A percentile compares a stretch with the other conserved stretches of the same genome.
Conservation (phyloP, 2,888 invertebrate species). For the Volucella inflata region DNA sequence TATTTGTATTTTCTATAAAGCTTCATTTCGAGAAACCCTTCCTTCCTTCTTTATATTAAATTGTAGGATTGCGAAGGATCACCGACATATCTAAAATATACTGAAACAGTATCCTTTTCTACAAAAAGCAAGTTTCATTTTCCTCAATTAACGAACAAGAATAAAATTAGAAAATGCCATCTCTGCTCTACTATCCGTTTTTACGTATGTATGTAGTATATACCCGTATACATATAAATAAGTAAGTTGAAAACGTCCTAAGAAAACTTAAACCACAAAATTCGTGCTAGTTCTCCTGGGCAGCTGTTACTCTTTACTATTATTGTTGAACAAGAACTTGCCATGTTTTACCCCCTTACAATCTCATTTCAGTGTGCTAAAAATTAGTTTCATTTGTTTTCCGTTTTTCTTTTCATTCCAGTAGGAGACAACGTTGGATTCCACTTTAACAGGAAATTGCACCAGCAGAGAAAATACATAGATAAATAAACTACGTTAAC, state of each 20-base stretch:
- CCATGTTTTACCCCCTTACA: background rate
- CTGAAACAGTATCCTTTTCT: background rate
- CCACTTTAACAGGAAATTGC: slow-evolving; percentile 32
- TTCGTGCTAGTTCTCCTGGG: slow-evolving; percentile 14
- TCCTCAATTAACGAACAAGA: slow-evolving; percentile 24
- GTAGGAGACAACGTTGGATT: slow-evolving; percentile 22
- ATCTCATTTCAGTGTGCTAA: no score
- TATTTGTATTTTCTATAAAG: slow-evolving; percentile 51
- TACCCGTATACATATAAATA: no score
- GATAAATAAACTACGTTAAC: no score
- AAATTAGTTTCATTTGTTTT: slow-evolving; percentile 42
- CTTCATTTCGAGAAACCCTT: background rate
- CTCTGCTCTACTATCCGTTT: background rate
- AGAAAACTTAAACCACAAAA: slow-evolving; percentile 28
- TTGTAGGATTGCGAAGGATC: slow-evolving; percentile 19
- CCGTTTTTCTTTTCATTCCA: slow-evolving; percentile 53
- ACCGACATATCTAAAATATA: slow-evolving; percentile 24
- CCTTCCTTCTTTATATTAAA: background rate
- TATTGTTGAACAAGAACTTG: slow-evolving; percentile 31
- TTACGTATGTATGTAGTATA: no score
- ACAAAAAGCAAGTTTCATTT: background rate
- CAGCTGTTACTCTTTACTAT: slow-evolving; percentile 34
- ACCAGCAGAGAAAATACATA: slow-evolving; percentile 8
- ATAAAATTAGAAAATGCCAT: slow-evolving; percentile 24
- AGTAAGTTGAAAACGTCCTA: background rate